Evolutionary conservation across 1,140 invertebrate species (phyloP), one percentile per base, ranked within the genome.

Genomic region (Aphaenogaster floridana): DNA sequence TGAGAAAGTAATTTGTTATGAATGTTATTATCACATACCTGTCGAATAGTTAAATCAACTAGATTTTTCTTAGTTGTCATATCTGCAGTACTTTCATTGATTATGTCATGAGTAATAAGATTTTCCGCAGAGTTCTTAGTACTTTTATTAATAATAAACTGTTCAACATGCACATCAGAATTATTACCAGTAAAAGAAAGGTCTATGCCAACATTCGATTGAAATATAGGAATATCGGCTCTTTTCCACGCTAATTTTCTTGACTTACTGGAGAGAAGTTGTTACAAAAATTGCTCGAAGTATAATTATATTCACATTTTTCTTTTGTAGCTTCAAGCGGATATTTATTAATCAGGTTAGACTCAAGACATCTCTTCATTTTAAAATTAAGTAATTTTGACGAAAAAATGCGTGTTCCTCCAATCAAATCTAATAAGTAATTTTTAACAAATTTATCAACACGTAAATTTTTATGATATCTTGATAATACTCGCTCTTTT

Each of bases 381-480:
- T 59, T 59, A 59, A 59, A 59, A 59, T 59, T 59, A 21, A 59
- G 54, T 59, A 59, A 59, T 59, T 59, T 59, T 6, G 54, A 59
- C 8, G n/a, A 59, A 59, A 59, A 59, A 59, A 59, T 9, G 21
- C n/a, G n/a, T 28, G 45, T 48, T 59, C n/a, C 54, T 59, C 54
- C n/a, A 21, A 59, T 59, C 8, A 59, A 21, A 59, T 59, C 54
- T 59, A 59, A 59, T 28, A 59, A 59, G 8, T 59, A n/a, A 59
- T 21, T 59, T 59, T 59, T 59, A 21, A 59, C 54, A 59, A 59
- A 59, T 28, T 59, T 59, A 59, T 59, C n/a, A 2, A 59, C 54
- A 21, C 54, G 54, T 59, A 59, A 59, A 59, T 17, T 21, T 59
- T 59, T 59, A 21, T 59, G n/a, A 59, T 59, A 59, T 59, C 21